Evolutionary conservation across 2,888 invertebrate species (phyloP).

Genomic region (Drosophila ezoana): DNA sequence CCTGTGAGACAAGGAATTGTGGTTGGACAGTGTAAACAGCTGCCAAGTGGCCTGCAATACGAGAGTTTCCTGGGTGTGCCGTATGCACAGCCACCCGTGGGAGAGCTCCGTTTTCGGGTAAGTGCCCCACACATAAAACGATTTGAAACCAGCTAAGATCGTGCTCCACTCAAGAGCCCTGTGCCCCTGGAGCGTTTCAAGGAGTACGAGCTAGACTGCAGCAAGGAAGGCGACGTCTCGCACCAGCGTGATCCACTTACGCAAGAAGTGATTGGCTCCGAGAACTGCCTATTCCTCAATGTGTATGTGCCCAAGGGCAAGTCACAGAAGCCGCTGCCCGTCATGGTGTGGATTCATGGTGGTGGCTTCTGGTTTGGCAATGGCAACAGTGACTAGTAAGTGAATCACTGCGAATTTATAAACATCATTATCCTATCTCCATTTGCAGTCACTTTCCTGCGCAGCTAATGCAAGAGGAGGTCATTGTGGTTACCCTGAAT

Average conservation of each 20-base stretch:
- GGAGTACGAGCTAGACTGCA: constrained; percentile 79
- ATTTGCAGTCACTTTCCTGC: constrained; percentile 78
- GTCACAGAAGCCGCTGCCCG: constrained; percentile 66
- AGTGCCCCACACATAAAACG: background rate
- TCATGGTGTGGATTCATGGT: constrained; percentile 84
- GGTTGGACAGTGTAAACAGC: constrained; percentile 84
- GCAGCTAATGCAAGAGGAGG: constrained; percentile 81
- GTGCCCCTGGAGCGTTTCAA: constrained; percentile 75
- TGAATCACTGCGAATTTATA: background rate
- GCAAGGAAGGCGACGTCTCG: constrained; percentile 76
- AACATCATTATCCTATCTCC: fast-evolving
- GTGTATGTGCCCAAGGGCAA: constrained; percentile 79
- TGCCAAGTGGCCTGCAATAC: constrained; percentile 84
- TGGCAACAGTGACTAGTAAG: constrained; percentile 81
- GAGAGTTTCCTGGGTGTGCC: constrained; percentile 86
- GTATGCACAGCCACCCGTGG: constrained; percentile 87
- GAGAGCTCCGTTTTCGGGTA: constrained; percentile 83
- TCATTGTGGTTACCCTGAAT: constrained; percentile 83
- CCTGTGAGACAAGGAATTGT: constrained; percentile 85
- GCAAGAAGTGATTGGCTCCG: constrained; percentile 74
- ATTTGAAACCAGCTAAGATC: background rate
- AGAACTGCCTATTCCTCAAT: constrained; percentile 83
- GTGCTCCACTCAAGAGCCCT: constrained; percentile 67
- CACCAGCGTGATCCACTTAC: constrained; percentile 79
- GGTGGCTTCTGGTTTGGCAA: constrained; percentile 82